These are phyloP conservation scores for Otus sunia DNA, from an alignment of 2,113 vertebrate genomes.

Conservation along the genomic window DNA sequence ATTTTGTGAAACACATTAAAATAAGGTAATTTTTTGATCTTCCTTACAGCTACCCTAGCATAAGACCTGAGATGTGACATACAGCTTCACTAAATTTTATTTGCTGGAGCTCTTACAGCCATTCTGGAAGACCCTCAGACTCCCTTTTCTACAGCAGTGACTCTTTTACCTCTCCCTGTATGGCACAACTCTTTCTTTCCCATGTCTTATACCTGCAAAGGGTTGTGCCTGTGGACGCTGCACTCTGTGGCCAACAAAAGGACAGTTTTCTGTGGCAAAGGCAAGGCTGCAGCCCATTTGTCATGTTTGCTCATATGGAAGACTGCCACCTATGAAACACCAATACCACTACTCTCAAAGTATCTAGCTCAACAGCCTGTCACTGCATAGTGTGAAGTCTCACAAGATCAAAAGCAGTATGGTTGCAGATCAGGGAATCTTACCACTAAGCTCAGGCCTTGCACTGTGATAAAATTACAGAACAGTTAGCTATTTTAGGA, in stretches of 20 bases:
- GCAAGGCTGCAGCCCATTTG: background rate
- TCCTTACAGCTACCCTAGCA: background rate
- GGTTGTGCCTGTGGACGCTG: background rate
- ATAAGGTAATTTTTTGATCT: background rate
- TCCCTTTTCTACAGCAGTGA: background rate
- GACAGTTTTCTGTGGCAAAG: background rate
- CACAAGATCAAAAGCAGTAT: background rate
- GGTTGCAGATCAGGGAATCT: background rate
- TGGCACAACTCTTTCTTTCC: background rate
- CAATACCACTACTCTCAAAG: background rate
- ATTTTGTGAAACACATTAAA: background rate
- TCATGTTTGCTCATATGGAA: background rate
- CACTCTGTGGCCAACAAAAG: background rate
- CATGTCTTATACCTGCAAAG: background rate
- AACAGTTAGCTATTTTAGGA: constrained; percentile 8
- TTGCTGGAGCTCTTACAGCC: background rate
- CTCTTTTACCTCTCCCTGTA: background rate
- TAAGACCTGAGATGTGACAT: background rate
- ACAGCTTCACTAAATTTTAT: background rate
- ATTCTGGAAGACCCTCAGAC: background rate
- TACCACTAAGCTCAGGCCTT: background rate
- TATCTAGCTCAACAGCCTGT: background rate
- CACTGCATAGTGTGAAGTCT: background rate
- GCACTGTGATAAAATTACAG: constrained; percentile 15
- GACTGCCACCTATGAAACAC: background rate